These are phyloP conservation scores for Lepus americanus DNA, from an alignment of 2,113 vertebrate genomes.

Conservation along the genomic window DNA sequence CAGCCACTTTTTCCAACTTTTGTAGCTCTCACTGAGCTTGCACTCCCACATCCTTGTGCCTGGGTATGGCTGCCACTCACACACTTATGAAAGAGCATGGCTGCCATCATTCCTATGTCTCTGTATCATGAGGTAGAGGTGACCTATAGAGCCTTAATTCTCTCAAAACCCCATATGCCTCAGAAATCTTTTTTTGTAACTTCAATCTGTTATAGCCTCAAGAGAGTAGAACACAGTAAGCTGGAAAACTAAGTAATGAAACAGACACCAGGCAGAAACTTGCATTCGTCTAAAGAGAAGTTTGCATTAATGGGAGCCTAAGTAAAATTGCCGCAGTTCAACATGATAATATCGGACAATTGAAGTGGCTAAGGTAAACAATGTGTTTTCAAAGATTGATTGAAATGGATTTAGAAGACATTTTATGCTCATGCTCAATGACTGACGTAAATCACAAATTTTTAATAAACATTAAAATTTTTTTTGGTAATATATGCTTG, in stretches of 20 bases:
- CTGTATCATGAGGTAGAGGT: neutral
- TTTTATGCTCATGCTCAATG: neutral
- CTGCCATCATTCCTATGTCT: neutral
- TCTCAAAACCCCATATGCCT: neutral
- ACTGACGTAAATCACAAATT: neutral
- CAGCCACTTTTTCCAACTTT: neutral
- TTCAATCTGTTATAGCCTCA: neutral
- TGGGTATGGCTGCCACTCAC: neutral
- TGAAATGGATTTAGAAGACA: neutral
- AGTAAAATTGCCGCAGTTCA: neutral
- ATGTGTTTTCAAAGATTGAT: neutral
- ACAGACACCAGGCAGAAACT: neutral
- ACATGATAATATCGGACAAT: neutral
- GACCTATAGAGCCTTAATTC: neutral
- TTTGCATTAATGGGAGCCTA: neutral
- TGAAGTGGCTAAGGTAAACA: neutral
- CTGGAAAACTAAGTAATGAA: neutral
- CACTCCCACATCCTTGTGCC: too few species aligned
- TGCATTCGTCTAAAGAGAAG: neutral
- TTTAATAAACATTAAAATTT: slow-evolving; percentile 16
- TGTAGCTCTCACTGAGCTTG: neutral
- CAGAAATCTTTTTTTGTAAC: neutral
- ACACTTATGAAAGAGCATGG: neutral
- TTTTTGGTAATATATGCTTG: neutral
- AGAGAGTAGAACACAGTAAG: neutral